Evolutionary conservation across 2,797 vertebrate species (phyloP).

Genomic region (Microhierax caerulescens): DNA sequence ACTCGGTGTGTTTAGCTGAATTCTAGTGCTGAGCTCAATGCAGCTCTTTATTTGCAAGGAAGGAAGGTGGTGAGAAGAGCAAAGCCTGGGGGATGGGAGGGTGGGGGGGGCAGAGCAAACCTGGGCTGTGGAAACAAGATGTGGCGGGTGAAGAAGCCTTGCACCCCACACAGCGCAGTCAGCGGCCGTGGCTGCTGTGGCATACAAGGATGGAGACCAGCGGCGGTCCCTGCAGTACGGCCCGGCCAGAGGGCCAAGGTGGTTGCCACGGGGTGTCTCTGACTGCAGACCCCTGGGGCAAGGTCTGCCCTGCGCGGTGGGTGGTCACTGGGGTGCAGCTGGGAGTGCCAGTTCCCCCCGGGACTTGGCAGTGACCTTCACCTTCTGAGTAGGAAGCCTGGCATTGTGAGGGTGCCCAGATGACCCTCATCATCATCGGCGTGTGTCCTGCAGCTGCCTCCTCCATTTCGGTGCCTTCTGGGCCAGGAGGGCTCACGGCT

Average conservation of each 20-base stretch:
- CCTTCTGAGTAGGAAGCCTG: background rate
- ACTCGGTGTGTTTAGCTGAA: too few relatives aligned
- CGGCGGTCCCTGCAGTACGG: background rate
- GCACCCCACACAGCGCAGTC: background rate
- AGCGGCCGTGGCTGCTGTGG: accelerated
- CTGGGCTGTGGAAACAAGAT: background rate
- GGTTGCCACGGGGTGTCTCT: accelerated
- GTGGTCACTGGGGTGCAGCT: background rate
- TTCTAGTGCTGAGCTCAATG: too few relatives aligned
- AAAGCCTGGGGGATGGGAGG: accelerated
- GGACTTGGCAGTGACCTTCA: background rate
- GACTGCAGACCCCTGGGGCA: background rate
- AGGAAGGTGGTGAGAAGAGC: background rate
- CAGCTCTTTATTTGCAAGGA: background rate
- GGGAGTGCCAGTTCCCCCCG: background rate
- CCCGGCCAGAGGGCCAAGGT: accelerated
- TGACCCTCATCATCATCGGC: too few relatives aligned
- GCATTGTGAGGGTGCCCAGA: too few relatives aligned
- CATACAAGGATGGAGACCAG: background rate
- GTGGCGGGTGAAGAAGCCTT: background rate
- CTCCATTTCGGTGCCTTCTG: background rate
- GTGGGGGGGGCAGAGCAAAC: background rate
- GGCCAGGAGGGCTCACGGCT: accelerated
- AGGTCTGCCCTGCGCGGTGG: accelerated
- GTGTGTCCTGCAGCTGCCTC: background rate